Evolutionary conservation across 2,888 invertebrate genomes (phyloP).

Genomic region (Glaucopsyche alexis): DNA sequence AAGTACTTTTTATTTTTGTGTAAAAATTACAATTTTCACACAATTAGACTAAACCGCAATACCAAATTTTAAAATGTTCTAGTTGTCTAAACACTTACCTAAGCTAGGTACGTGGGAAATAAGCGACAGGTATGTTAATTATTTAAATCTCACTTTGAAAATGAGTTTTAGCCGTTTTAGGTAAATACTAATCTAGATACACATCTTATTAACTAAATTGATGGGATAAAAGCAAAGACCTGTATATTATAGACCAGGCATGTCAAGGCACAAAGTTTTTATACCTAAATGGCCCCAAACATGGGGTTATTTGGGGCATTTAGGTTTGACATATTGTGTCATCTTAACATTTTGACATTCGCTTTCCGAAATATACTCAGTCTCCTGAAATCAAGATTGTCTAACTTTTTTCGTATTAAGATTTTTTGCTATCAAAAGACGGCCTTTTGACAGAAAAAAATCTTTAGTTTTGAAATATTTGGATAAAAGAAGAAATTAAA

Average conservation of each 20-base stretch:
- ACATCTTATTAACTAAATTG: neutral
- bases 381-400: no score
- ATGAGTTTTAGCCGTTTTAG: neutral
- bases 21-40: constrained; percentile 18
- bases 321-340: no score
- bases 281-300: no score
- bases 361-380: no score
- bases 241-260: no score
- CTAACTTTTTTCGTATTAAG: no score
- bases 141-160: neutral
- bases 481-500: neutral
- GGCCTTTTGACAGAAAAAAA: no score
- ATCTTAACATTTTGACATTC: no score
- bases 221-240: neutral
- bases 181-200: neutral
- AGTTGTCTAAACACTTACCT: constrained; percentile 6
- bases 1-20: neutral
- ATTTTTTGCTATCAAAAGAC: no score
- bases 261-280: no score
- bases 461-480: no score
- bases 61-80: constrained; percentile 19
- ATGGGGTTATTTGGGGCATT: no score
- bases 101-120: neutral
- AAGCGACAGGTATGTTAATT: neutral
- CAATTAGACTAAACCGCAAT: constrained; percentile 1